Base-by-base conservation (phyloP, 2,797 vertebrate genomes). In the Protosalanx chinensis region DNA sequence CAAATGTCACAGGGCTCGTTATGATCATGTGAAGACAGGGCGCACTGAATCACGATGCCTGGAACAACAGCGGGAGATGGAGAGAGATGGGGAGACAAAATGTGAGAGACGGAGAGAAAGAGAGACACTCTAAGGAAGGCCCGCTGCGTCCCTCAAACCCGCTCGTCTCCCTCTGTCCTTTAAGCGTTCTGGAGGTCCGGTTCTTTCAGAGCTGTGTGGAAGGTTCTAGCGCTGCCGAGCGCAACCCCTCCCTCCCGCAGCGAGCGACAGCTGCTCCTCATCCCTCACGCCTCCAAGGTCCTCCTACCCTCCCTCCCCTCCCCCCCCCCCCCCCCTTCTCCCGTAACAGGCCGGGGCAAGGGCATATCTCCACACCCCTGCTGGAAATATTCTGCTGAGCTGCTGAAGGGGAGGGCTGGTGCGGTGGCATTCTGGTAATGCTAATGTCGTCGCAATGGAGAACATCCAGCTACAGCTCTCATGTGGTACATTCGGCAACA, bases 191-290 rank as follows among this genome's bases (percentile, higher is more conserved):
- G 75, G 71, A 67, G 12, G 33, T 13, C 37, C 29, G 32, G 70
- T 59, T 32, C 12, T 10, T 63, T 78, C 60, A 70, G 35, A 71
- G 75, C 3, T 7, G 7, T 12, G 72, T 27, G 35, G 35, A 35
- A 75, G 78, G 77, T 81, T 74, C 12, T 3, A 4, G 73, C 77
- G 72, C 79, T 72, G 12, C 18, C n/a, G 41, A 74, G 69, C 71
- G 76, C 16, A 75, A 73, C 49, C 67, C 72, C n/a, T 68, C 71
- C n/a, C 76, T 71, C 81, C 83, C 76, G 82, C 68, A 53, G 79
- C 64, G 81, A 84, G 72, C 15, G 62, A 69, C 88, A 90, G 88
- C 88, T 90, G 86, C 72, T 85, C 74, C 64, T 81, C 81, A 87
- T 88, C 64, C 60, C 81, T 89, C 86, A 84, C 81, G 75, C 80